Evolutionary conservation across 2,888 invertebrate genomes (phyloP).

Genomic region (Keiferia lycopersicella): DNA sequence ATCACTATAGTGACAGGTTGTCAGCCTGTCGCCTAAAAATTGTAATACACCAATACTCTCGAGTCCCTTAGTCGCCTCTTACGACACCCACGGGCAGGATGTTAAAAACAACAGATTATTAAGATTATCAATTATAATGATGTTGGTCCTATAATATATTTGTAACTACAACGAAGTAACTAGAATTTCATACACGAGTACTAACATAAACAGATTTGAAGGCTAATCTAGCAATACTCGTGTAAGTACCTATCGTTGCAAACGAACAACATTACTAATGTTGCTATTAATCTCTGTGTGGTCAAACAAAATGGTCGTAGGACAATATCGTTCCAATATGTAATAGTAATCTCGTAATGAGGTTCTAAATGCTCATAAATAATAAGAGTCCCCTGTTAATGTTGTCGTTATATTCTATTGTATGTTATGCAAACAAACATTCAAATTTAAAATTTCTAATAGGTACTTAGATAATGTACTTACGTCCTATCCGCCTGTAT

Average conservation of each 20-base stretch:
- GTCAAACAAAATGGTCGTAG: conserved; percentile 33
- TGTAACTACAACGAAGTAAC: background rate
- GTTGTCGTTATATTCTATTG: conserved; percentile 26
- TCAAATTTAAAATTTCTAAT: background rate
- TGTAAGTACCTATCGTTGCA: background rate
- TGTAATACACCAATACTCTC: no score
- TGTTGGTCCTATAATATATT: background rate
- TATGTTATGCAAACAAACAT: background rate
- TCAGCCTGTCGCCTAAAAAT: no score
- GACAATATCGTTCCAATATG: conserved; percentile 26
- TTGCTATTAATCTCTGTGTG: conserved; percentile 24
- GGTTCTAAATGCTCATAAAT: conserved; percentile 38
- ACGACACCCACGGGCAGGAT: no score
- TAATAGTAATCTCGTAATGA: conserved; percentile 13
- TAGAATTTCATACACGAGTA: background rate
- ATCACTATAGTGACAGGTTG: no score
- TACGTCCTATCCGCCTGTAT: background rate
- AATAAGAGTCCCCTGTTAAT: conserved; percentile 39
- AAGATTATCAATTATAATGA: background rate
- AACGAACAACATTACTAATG: conserved; percentile 21
- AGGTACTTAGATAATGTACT: background rate
- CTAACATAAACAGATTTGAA: background rate
- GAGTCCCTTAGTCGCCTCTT: no score
- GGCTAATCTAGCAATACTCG: conserved; percentile 1
- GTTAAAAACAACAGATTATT: no score